Base-by-base conservation (phyloP, 2,797 vertebrate genomes). In the Graptemys geographica region DNA sequence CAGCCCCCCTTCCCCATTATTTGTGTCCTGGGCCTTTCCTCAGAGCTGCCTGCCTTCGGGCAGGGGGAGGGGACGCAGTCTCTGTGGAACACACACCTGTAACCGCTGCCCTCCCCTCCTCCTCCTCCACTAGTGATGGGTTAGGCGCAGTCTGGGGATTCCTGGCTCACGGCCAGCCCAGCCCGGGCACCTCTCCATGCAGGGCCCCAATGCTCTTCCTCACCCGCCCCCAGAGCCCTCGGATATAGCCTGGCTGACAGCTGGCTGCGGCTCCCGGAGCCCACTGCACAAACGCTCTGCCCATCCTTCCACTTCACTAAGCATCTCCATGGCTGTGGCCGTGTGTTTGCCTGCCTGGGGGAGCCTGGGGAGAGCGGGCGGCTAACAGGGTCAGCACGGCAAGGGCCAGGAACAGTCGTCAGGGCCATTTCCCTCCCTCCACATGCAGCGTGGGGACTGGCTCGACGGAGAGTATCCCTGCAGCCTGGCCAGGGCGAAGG, bases 371-470 rank as follows among this genome's bases (percentile, higher is more conserved):
- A 94, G 91, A 76, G 84, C 44, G 80, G 57, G 37, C 47, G 52
- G 65, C 86, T 94, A 90, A 93, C 59, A 89, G 84, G 62, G 93
- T 88, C 90, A 87, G 82, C 65, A 65, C 57, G 89, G 79, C 65
- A 69, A 57, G 86, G 59, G 62, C 81, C 88, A 74, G 25, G 31
- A 90, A 96, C 83, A 51, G 74, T 88, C 91, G 92, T 92, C 23
- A 96, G 72, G 95, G 92, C 83, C 93, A 96, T 93, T 89, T 79
- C 87, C 96, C 93, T 97, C 87, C 95, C 94, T 95, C 91, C 87
- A 95, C 93, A 90, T 89, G 55, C 95, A 87, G 79, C 13, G 0
- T 19, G 47, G 62, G 84, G 72, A 94, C 10, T 0, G 0, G 83
- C 16, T 51, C 8, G 15, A 51, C 94, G 56, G 16, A n/a, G 56